Conservation (phyloP, 1,140 invertebrate species). For the Portunus trituberculatus region DNA sequence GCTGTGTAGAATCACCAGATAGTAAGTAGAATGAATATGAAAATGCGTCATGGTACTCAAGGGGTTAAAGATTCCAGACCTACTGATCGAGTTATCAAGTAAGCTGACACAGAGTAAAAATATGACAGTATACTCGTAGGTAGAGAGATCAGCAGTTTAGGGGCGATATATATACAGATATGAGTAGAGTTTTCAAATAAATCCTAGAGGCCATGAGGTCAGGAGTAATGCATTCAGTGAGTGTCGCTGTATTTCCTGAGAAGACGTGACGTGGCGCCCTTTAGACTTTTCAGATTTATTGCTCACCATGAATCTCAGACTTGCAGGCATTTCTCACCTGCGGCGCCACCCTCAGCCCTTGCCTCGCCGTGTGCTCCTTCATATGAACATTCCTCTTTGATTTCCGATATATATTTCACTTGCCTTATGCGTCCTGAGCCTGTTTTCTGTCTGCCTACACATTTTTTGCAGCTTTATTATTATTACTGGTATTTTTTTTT, state of each 20-base stretch:
- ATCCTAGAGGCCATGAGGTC: no score
- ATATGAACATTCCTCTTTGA: constrained; percentile 12
- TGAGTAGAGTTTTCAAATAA: no score
- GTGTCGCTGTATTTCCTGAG: not conserved
- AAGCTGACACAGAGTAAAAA: no score
- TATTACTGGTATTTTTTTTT: not conserved
- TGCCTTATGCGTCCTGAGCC: not conserved
- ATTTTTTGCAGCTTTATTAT: not conserved
- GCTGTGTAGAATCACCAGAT: no score
- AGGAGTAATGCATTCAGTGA: not conserved
- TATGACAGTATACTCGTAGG: no score
- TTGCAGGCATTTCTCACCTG: not conserved
- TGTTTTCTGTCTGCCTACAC: not conserved
- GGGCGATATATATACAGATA: no score
- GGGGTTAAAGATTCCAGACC: no score
- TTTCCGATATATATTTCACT: not conserved
- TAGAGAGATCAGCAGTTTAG: no score
- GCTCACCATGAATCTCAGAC: not conserved
- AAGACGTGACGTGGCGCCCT: not conserved
- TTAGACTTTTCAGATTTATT: not conserved
- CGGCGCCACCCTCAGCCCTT: not conserved
- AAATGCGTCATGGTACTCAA: no score
- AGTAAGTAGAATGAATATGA: no score
- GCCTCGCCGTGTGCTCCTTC: not conserved
- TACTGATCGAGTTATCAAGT: no score